phyloP scores from a whole-genome alignment of 2,113 vertebrate species.

The Corythoichthys haematopterus region DNA sequence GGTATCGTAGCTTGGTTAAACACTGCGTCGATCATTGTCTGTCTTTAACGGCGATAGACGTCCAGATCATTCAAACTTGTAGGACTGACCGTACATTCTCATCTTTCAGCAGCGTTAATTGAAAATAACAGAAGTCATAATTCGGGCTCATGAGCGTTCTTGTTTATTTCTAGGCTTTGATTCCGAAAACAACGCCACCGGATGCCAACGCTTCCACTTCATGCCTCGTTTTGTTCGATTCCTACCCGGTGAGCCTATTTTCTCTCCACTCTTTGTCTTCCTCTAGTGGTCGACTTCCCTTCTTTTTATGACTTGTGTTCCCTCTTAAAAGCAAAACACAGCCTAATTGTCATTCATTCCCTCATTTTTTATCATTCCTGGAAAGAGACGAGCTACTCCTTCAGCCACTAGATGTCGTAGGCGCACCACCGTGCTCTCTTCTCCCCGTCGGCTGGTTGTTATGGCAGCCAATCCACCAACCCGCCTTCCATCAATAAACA shows the following conservation, averaged over 20 bases:
- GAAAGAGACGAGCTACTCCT: slow-evolving; percentile 5
- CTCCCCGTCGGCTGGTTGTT: background rate
- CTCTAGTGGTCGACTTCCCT: slow-evolving; percentile 5
- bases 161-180: slow-evolving; percentile 76
- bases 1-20: no score
- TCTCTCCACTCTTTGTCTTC: background rate
- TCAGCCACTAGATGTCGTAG: slow-evolving; percentile 58
- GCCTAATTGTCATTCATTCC: background rate
- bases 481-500: slow-evolving; percentile 43
- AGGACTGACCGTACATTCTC: no score
- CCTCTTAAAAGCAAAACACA: background rate
- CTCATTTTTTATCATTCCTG: background rate
- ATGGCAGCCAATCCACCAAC: slow-evolving; percentile 34
- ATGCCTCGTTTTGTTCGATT: slow-evolving; percentile 97
- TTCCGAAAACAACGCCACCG: slow-evolving; percentile 66
- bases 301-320: background rate
- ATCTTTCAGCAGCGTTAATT: no score
- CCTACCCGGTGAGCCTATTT: slow-evolving; percentile 80
- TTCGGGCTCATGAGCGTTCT: slow-evolving; percentile 5
- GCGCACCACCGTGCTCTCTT: slow-evolving; percentile 21
- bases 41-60: no score
- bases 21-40: no score
- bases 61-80: no score
- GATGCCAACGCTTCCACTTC: slow-evolving; percentile 91
- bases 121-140: no score